Percentiles rank a stretch among this genome's conserved stretches.
Evolutionary conservation across 2,113 vertebrate genomes (phyloP).

Genomic region (Zosterops pallidus): DNA sequence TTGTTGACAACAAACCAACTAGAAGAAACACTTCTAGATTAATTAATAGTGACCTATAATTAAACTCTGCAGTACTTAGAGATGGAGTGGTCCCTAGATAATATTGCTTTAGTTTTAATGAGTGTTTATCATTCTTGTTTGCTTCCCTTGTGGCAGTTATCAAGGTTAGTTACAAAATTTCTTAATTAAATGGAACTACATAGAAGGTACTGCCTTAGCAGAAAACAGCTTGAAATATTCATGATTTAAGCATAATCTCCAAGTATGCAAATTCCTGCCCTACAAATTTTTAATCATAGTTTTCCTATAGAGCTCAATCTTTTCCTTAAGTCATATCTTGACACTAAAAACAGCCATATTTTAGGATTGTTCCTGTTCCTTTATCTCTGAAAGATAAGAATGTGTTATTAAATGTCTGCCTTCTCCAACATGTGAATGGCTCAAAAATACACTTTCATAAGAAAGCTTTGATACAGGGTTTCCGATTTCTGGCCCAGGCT

Average conservation of each 20-base stretch:
- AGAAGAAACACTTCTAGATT: conserved; percentile 57
- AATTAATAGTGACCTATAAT: conserved; percentile 70
- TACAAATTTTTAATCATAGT: background rate
- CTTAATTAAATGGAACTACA: conserved; percentile 50
- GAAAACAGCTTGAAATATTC: conserved; percentile 21
- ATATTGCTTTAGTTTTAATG: conserved; percentile 53
- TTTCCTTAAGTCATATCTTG: background rate
- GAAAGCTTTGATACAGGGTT: background rate
- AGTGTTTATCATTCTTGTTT: conserved; percentile 55
- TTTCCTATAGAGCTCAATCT: background rate
- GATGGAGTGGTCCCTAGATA: conserved; percentile 47
- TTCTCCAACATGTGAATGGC: background rate
- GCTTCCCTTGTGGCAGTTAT: conserved; percentile 17
- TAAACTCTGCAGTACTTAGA: conserved; percentile 59
- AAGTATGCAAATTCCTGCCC: background rate
- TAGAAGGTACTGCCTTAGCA: background rate
- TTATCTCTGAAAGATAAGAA: background rate
- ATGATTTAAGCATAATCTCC: background rate
- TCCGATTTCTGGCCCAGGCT: background rate
- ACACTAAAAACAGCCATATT: background rate
- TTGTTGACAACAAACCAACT: conserved; percentile 44
- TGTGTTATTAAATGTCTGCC: background rate
- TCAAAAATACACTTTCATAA: background rate
- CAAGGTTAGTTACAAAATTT: conserved; percentile 38
- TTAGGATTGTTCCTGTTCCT: background rate